Conservation (phyloP, 2,797 vertebrate genomes). For the Microctenopoma stevenorrisi region DNA sequence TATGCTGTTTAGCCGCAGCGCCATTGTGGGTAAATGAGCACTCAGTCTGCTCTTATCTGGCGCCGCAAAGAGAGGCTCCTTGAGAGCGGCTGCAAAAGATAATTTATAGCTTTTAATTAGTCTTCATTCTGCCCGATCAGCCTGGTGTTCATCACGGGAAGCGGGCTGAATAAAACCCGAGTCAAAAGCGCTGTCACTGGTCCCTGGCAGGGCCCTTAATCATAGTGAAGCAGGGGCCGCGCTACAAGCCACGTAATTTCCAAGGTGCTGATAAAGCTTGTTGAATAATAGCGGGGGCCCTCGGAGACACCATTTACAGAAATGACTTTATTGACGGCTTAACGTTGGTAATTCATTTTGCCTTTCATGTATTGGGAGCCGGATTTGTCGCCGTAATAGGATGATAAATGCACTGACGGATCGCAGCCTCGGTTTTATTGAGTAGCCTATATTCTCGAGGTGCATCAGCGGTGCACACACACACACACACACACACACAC, state of each 20-base stretch:
- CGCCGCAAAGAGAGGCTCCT: conserved; percentile 83
- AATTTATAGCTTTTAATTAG: conserved; percentile 99
- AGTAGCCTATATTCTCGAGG: conserved; percentile 78
- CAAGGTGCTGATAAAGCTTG: conserved; percentile 98
- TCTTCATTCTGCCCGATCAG: conserved; percentile 97
- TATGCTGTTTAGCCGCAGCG: conserved; percentile 93
- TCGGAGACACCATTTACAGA: conserved; percentile 97
- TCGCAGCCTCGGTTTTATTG: conserved; percentile 91
- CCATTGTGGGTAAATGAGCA: conserved; percentile 87
- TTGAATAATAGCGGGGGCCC: conserved; percentile 95
- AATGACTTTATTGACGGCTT: conserved; percentile 99
- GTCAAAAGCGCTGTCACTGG: conserved; percentile 94
- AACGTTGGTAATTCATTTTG: conserved; percentile 98
- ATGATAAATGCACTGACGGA: conserved; percentile 97
- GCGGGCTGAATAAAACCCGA: conserved; percentile 90
- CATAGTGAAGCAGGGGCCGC: conserved; percentile 92
- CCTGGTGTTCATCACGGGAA: conserved; percentile 93
- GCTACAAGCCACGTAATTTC: conserved; percentile 89
- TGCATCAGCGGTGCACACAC: conserved; percentile 25
- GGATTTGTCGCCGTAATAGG: conserved; percentile 97
- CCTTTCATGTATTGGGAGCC: conserved; percentile 93
- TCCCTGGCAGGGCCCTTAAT: conserved; percentile 97
- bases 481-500: conserved; percentile 17
- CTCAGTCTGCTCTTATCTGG: conserved; percentile 93
- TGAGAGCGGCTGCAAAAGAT: conserved; percentile 85